These are phyloP conservation scores for Microplitis demolitor DNA, from an alignment of 1,140 invertebrate species.

Conservation along the genomic window DNA sequence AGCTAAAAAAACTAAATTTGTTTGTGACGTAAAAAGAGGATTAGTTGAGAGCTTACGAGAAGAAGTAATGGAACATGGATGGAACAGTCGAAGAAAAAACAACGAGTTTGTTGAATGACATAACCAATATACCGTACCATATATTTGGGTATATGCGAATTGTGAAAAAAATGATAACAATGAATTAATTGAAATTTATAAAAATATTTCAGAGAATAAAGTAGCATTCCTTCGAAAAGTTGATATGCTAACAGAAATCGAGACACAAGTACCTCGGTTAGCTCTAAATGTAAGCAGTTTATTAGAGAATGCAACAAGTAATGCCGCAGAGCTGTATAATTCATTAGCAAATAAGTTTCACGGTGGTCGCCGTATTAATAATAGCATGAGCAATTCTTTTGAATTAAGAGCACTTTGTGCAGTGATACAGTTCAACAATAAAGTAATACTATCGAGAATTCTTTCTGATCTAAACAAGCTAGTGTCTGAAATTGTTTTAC, in stretches of 20 bases:
- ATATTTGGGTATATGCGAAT: slow-evolving; percentile 34
- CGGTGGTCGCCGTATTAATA: slow-evolving; percentile 49
- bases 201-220: no score
- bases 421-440: slow-evolving; percentile 42
- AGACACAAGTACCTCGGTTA: slow-evolving; percentile 1
- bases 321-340: slow-evolving; percentile 50
- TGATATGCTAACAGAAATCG: slow-evolving; percentile 8
- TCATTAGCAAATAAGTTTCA: slow-evolving; percentile 40
- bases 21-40: not conserved
- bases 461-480: not conserved
- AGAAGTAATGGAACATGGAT: not conserved
- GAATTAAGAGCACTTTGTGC: slow-evolving; percentile 35
- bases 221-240: not conserved
- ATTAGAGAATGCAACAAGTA: slow-evolving; percentile 49
- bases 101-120: slow-evolving; percentile 27
- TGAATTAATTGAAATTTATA: no score
- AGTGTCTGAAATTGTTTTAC: slow-evolving; percentile 17
- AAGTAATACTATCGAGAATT: slow-evolving; percentile 6
- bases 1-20: not conserved
- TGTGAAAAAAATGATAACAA: not conserved
- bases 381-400: slow-evolving; percentile 32
- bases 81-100: slow-evolving; percentile 6
- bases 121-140: slow-evolving; percentile 30
- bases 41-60: no score
- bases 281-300: slow-evolving; percentile 33